These are phyloP conservation scores for Drosophila teissieri DNA, from an alignment of 1,140 invertebrate species.

Conservation along the genomic window DNA sequence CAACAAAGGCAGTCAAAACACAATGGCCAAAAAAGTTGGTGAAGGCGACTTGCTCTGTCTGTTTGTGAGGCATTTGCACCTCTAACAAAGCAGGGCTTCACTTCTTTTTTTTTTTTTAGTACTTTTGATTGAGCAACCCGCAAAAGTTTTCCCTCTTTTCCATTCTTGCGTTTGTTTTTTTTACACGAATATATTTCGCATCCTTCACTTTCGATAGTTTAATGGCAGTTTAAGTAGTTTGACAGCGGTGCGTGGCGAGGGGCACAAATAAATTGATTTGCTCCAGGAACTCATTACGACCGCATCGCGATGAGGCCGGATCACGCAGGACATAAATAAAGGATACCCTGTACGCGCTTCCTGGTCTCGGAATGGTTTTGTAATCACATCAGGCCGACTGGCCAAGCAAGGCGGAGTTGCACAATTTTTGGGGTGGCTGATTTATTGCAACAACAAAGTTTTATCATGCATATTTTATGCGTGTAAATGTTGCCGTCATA, in stretches of 20 bases:
- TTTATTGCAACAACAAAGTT: slow-evolving; percentile 83
- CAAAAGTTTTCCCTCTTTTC: slow-evolving; percentile 15
- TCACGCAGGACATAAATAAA: slow-evolving; percentile 72
- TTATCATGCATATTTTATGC: slow-evolving; percentile 84
- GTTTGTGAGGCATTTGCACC: slow-evolving; percentile 69
- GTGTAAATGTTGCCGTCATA: slow-evolving; percentile 84
- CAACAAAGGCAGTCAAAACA: slow-evolving; percentile 76
- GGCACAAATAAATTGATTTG: slow-evolving; percentile 31
- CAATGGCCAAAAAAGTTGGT: slow-evolving; percentile 56
- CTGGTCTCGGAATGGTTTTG: slow-evolving; percentile 64
- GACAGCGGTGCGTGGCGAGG: slow-evolving; percentile 31
- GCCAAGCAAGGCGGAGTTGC: slow-evolving; percentile 45
- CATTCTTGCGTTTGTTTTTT: not conserved
- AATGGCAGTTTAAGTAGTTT: slow-evolving; percentile 84
- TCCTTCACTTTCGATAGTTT: slow-evolving; percentile 69
- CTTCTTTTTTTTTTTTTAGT: slow-evolving; percentile 67
- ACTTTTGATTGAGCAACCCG: slow-evolving; percentile 52
- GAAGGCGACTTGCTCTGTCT: slow-evolving; percentile 41
- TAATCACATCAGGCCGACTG: slow-evolving; percentile 65
- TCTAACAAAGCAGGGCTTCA: slow-evolving; percentile 64
- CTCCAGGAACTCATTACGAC: slow-evolving; percentile 27
- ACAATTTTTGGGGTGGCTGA: slow-evolving; percentile 64
- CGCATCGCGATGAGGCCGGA: slow-evolving; percentile 34
- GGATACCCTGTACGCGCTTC: slow-evolving; percentile 12
- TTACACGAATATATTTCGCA: slow-evolving; percentile 27